phyloP scores from a whole-genome alignment of 2,797 vertebrate genomes.

The Alca torda region DNA sequence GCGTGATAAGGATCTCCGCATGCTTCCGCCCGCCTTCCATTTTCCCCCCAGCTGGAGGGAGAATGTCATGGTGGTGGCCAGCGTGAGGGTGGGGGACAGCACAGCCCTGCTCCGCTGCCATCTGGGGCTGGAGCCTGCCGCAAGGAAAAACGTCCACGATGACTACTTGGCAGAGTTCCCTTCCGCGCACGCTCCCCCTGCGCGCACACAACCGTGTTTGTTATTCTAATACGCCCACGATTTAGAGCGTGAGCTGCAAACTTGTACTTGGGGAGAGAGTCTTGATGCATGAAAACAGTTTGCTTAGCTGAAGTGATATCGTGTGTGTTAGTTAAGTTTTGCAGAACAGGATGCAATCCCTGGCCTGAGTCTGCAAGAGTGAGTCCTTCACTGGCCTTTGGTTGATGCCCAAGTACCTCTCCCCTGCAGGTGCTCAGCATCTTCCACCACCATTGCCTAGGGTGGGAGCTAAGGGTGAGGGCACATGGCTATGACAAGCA shows the following conservation, averaged over 20 bases:
- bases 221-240: rapidly evolving
- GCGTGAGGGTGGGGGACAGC: background rate
- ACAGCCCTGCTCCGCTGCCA: background rate
- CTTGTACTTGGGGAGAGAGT: background rate
- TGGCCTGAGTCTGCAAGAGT: background rate
- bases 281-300: rapidly evolving
- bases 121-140: background rate
- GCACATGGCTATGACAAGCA: background rate
- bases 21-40: background rate
- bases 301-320: background rate
- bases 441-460: background rate
- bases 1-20: background rate
- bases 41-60: background rate
- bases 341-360: rapidly evolving
- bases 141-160: background rate
- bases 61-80: rapidly evolving
- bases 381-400: background rate
- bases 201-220: rapidly evolving
- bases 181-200: rapidly evolving
- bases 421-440: background rate
- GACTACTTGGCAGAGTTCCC: background rate
- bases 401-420: background rate
- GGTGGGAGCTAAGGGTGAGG: background rate
- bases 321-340: background rate
- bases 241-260: rapidly evolving